These are phyloP conservation scores for Stegodyphus dumicola DNA, from an alignment of 1,140 invertebrate species.

Conservation along the genomic window DNA sequence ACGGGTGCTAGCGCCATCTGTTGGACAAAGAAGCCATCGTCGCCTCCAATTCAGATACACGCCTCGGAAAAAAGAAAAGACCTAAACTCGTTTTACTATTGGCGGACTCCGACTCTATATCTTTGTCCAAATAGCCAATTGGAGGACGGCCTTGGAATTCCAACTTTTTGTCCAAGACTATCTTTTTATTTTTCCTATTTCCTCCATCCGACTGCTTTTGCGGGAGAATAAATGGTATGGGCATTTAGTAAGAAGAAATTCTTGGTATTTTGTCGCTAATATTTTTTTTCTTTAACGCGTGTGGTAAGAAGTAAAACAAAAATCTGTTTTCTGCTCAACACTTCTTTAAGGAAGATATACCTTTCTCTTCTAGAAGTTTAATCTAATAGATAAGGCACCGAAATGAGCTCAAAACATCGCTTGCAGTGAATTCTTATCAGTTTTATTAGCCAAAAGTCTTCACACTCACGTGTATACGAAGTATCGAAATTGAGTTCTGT, in stretches of 20 bases:
- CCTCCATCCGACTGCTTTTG: background rate
- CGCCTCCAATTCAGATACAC: slow-evolving; percentile 41
- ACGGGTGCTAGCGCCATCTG: slow-evolving; percentile 42
- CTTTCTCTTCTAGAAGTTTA: background rate
- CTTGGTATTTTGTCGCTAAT: too few relatives aligned
- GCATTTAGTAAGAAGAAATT: too few relatives aligned
- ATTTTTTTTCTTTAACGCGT: background rate
- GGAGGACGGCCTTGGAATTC: slow-evolving; percentile 32
- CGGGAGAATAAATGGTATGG: too few relatives aligned
- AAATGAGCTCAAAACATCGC: too few relatives aligned
- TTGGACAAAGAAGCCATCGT: slow-evolving; percentile 50
- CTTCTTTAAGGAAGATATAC: background rate
- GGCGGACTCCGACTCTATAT: slow-evolving; percentile 48
- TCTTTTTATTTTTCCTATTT: slow-evolving; percentile 19
- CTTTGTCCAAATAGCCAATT: slow-evolving; percentile 53
- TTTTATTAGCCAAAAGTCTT: too few relatives aligned
- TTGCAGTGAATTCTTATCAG: too few relatives aligned
- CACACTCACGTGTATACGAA: too few relatives aligned
- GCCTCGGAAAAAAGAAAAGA: slow-evolving; percentile 15
- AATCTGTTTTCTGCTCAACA: background rate
- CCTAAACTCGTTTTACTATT: slow-evolving; percentile 41
- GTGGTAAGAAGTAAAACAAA: background rate
- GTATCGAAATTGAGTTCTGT: too few relatives aligned
- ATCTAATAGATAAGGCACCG: too few relatives aligned
- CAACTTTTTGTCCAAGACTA: slow-evolving; percentile 8